A percentile compares a stretch with the other conserved stretches of the same genome.
These are phyloP conservation scores for Caenorhabditis plicata DNA, from an alignment of 2,888 invertebrate species.

Conservation along the genomic window DNA sequence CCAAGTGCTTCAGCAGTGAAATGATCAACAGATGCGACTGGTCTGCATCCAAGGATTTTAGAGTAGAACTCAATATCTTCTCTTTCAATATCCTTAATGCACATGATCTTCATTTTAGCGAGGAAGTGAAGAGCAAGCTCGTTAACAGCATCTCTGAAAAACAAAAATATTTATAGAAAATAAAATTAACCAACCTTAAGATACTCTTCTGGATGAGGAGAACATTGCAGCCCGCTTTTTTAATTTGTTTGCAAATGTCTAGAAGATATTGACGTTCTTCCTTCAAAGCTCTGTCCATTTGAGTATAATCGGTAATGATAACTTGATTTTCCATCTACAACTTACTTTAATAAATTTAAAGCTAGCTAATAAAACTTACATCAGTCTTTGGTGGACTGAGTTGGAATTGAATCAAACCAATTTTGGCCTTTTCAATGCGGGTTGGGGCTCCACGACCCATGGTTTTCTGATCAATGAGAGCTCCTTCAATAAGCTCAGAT, in stretches of 20 bases:
- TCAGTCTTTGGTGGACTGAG: slow-evolving; percentile 99
- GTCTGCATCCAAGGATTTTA: slow-evolving; percentile 70
- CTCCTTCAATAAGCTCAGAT: slow-evolving; percentile 89
- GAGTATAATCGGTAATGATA: slow-evolving; percentile 95
- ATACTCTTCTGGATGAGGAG: slow-evolving; percentile 85
- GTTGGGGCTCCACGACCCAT: slow-evolving; percentile 86
- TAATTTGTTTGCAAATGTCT: slow-evolving; percentile 97
- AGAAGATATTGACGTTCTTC: slow-evolving; percentile 96
- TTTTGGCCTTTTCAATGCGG: slow-evolving; percentile 93
- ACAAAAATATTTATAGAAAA: slow-evolving; percentile 52
- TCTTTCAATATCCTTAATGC: slow-evolving; percentile 93
- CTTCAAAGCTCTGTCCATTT: slow-evolving; percentile 96
- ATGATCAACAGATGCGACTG: slow-evolving; percentile 97
- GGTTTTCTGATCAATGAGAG: slow-evolving; percentile 87
- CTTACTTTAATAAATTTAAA: slow-evolving; percentile 1
- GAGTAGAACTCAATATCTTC: slow-evolving; percentile 97
- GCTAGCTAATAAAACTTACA: slow-evolving; percentile 71
- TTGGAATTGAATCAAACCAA: slow-evolving; percentile 98
- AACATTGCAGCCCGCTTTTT: slow-evolving; percentile 96
- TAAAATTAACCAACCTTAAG: slow-evolving; percentile 71
- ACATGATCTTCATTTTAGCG: slow-evolving; percentile 97
- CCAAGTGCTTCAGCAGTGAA: slow-evolving; percentile 89
- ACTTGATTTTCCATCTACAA: slow-evolving; percentile 70
- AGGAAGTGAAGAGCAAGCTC: slow-evolving; percentile 96
- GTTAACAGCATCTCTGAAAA: slow-evolving; percentile 84